Conservation (phyloP, 23 tunicate genomes). For the Halocynthia roretzi region DNA sequence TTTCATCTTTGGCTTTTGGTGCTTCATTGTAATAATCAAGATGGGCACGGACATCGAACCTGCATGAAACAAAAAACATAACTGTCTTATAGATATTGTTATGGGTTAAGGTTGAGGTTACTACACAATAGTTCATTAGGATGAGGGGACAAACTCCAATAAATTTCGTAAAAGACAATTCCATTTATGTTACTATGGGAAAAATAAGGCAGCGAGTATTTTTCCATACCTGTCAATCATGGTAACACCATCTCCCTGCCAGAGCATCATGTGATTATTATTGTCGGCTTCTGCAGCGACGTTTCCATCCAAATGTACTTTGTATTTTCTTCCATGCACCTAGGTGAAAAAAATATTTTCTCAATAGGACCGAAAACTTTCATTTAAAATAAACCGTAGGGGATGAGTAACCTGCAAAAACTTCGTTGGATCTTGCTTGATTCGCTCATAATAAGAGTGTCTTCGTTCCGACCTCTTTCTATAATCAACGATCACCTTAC, state of each 20-base stretch:
- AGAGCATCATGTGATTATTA: conserved; percentile 68
- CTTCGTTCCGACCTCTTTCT: conserved; percentile 81
- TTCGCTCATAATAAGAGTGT: conserved; percentile 78
- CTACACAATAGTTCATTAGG: too few relatives aligned
- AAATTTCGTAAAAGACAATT: too few relatives aligned
- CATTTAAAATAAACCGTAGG: too few relatives aligned
- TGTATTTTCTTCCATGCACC: conserved; percentile 80
- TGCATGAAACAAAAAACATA: background rate
- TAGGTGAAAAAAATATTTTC: background rate
- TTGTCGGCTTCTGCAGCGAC: conserved; percentile 40
- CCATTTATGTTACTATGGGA: background rate
- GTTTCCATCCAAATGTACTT: conserved; percentile 68
- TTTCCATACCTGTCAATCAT: conserved; percentile 80
- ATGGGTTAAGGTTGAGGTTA: too few relatives aligned
- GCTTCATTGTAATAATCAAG: conserved; percentile 41
- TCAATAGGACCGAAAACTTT: background rate
- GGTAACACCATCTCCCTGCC: conserved; percentile 86
- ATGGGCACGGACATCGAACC: conserved; percentile 90
- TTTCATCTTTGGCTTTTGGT: background rate
- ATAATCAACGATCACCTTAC: conserved; percentile 76
- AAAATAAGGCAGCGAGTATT: background rate
- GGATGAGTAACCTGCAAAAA: conserved; percentile 53
- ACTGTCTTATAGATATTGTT: too few relatives aligned
- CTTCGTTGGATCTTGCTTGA: conserved; percentile 92
- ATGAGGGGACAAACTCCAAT: too few relatives aligned